Conservation (phyloP, 2,113 vertebrate species). For the Heterotilapia buettikoferi region DNA sequence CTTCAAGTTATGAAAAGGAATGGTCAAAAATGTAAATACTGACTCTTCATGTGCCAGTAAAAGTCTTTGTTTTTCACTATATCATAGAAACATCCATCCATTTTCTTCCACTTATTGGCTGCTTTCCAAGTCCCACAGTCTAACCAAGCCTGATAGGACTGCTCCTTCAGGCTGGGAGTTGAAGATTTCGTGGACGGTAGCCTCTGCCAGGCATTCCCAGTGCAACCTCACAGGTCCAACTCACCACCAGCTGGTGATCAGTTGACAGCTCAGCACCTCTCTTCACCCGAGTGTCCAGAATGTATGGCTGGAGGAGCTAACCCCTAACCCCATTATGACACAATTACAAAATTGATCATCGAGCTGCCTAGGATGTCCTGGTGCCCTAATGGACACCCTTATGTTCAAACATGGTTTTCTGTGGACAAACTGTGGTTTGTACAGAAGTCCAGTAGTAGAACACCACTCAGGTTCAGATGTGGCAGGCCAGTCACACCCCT, state of each 20-base stretch:
- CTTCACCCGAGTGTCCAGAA: fast-evolving
- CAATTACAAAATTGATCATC: background rate
- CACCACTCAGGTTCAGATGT: background rate
- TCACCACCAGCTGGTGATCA: background rate
- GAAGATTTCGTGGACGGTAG: fast-evolving
- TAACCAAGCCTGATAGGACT: background rate
- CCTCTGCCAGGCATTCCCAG: background rate
- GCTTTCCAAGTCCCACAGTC: background rate
- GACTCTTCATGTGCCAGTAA: background rate
- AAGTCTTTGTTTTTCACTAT: fast-evolving
- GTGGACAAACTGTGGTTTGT: background rate
- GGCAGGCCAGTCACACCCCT: background rate
- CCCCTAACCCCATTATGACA: fast-evolving
- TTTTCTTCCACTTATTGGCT: background rate
- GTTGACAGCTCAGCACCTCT: background rate
- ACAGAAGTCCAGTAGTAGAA: background rate
- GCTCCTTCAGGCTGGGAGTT: background rate
- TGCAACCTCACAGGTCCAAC: fast-evolving
- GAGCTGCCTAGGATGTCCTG: background rate
- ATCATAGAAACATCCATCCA: background rate
- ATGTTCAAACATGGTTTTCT: background rate
- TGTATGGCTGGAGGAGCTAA: background rate
- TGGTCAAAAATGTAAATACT: background rate
- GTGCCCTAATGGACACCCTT: background rate
- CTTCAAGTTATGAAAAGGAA: background rate